phyloP scores from a whole-genome alignment of 2,113 vertebrate species.

The Plectropomus leopardus region DNA sequence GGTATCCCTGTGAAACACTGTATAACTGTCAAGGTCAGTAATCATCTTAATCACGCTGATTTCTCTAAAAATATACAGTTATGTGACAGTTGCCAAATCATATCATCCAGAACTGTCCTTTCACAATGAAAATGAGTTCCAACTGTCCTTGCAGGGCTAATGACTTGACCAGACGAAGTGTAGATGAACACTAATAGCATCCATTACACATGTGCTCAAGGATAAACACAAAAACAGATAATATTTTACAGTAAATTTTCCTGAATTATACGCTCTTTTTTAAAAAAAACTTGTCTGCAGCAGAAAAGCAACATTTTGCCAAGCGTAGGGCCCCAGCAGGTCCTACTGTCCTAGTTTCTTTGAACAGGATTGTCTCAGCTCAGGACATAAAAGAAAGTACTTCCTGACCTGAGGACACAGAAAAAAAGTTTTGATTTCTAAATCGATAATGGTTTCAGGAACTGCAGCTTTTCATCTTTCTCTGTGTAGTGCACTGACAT shows the following conservation, averaged over 20 bases:
- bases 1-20: constrained; percentile 70
- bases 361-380: constrained; percentile 9
- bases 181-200: constrained; percentile 27
- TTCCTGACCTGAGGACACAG: constrained; percentile 32
- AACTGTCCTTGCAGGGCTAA: constrained; percentile 50
- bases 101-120: constrained; percentile 61
- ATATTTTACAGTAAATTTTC: constrained; percentile 30
- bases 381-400: constrained; percentile 19
- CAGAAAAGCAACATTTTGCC: constrained; percentile 15
- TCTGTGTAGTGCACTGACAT: constrained; percentile 51
- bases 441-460: constrained; percentile 47
- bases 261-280: constrained; percentile 17
- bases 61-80: constrained; percentile 42
- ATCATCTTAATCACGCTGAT: constrained; percentile 66
- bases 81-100: constrained; percentile 55
- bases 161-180: constrained; percentile 31
- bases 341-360: constrained; percentile 2
- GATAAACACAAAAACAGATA: constrained; percentile 54
- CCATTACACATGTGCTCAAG: constrained; percentile 27
- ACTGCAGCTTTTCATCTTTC: constrained; percentile 47
- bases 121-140: constrained; percentile 47
- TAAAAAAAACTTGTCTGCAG: constrained; percentile 19
- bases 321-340: background rate
- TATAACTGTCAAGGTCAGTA: constrained; percentile 76
- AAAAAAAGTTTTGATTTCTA: constrained; percentile 49